Conservation (phyloP, 2,797 vertebrate genomes). For the Macropus fuliginosus region DNA sequence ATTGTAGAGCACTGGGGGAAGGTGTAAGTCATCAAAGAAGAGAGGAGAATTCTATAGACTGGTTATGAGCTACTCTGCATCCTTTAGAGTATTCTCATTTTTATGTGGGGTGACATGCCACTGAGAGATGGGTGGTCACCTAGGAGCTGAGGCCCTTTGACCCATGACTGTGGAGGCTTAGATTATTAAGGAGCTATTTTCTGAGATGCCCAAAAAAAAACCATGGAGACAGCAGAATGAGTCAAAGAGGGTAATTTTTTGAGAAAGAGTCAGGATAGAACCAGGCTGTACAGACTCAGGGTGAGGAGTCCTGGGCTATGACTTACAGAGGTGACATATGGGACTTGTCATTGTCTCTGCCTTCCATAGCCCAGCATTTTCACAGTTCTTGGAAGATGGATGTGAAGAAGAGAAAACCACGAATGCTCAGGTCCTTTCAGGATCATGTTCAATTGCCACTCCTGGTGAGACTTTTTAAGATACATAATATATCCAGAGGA, state of each 20-base stretch:
- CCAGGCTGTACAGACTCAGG: not conserved
- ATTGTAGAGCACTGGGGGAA: not conserved
- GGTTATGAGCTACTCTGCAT: not conserved
- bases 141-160: not conserved
- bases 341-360: not conserved
- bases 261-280: not conserved
- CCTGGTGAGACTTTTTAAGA: not conserved
- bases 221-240: not conserved
- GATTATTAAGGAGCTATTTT: not conserved
- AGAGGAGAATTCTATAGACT: not conserved
- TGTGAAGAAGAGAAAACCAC: not conserved
- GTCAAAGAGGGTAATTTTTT: not conserved
- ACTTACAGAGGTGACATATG: not conserved
- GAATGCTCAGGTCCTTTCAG: not conserved
- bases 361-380: not conserved
- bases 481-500: not conserved
- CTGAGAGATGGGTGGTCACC: not conserved
- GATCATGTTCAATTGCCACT: not conserved
- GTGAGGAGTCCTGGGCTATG: not conserved
- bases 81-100: not conserved
- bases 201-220: not conserved
- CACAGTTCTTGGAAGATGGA: not conserved
- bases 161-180: not conserved
- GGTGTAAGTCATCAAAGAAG: not conserved
- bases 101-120: not conserved